A percentile compares a stretch with the other conserved stretches of the same genome.
Conservation (phyloP, 2,888 invertebrate genomes). For the Synergus japonicus region DNA sequence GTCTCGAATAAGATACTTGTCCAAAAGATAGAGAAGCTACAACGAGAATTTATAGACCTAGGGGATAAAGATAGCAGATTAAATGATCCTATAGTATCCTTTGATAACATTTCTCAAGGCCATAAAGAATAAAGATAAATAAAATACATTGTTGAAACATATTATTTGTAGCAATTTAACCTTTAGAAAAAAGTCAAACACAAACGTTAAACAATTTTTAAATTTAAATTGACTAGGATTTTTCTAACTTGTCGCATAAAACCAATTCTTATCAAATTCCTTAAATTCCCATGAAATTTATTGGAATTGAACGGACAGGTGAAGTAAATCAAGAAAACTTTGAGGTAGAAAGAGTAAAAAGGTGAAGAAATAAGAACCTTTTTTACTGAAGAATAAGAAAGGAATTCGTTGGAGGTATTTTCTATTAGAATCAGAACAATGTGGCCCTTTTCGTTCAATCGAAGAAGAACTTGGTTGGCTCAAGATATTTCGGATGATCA, state of each 20-base stretch:
- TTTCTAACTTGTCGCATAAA: neutral
- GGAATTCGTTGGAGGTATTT: neutral
- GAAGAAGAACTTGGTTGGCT: neutral
- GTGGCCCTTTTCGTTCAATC: slow-evolving; percentile 1
- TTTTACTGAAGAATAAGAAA: neutral
- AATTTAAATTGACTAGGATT: neutral
- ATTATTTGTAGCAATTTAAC: no score
- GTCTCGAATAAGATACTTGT: no score
- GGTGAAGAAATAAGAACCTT: neutral
- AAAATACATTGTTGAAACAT: no score
- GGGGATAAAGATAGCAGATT: neutral
- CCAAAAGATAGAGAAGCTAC: neutral
- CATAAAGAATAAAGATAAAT: no score
- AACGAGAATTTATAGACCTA: neutral
- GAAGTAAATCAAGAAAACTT: neutral
- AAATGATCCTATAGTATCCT: no score
- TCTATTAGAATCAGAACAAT: neutral
- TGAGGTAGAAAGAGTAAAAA: neutral
- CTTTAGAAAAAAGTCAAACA: no score
- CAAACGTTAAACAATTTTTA: no score
- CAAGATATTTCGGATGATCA: neutral
- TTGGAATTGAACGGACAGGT: neutral
- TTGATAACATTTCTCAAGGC: no score
- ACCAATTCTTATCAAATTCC: neutral
- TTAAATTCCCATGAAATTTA: neutral